Evolutionary conservation across 2,888 invertebrate species (phyloP).

Genomic region (Drosophila borealis): DNA sequence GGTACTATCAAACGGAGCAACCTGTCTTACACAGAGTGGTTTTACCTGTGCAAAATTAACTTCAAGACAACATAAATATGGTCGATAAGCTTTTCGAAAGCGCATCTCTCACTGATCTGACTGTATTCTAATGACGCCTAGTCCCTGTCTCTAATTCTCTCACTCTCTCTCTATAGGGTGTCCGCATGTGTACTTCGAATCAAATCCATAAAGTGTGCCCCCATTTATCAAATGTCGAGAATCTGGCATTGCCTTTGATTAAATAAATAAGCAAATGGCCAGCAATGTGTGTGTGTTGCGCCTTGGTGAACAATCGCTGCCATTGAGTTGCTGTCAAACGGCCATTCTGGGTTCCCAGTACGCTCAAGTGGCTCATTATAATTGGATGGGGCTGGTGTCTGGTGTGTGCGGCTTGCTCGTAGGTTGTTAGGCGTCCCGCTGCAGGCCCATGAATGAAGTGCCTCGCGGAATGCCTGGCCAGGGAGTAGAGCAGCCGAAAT

Average conservation of each 20-base stretch:
- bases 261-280: slow-evolving; percentile 72
- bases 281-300: slow-evolving; percentile 51
- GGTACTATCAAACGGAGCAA: too few relatives aligned
- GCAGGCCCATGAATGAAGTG: neutral
- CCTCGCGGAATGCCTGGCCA: neutral
- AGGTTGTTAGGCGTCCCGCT: slow-evolving; percentile 59
- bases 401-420: slow-evolving; percentile 14
- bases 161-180: neutral
- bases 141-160: neutral
- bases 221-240: slow-evolving; percentile 74
- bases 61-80: too few relatives aligned
- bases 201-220: slow-evolving; percentile 61
- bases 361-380: slow-evolving; percentile 72
- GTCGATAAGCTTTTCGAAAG: neutral
- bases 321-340: slow-evolving; percentile 53
- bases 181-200: slow-evolving; percentile 22
- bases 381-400: slow-evolving; percentile 27
- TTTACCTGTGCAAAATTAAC: too few relatives aligned
- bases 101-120: neutral
- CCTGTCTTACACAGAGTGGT: too few relatives aligned
- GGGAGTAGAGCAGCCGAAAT: neutral
- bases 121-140: neutral
- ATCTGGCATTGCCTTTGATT: slow-evolving; percentile 69
- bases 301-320: slow-evolving; percentile 58
- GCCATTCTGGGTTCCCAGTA: slow-evolving; percentile 14